Evolutionary conservation across 2,888 invertebrate genomes (phyloP), one percentile per base, ranked within the genome.

Genomic region (Proisotoma minuta): DNA sequence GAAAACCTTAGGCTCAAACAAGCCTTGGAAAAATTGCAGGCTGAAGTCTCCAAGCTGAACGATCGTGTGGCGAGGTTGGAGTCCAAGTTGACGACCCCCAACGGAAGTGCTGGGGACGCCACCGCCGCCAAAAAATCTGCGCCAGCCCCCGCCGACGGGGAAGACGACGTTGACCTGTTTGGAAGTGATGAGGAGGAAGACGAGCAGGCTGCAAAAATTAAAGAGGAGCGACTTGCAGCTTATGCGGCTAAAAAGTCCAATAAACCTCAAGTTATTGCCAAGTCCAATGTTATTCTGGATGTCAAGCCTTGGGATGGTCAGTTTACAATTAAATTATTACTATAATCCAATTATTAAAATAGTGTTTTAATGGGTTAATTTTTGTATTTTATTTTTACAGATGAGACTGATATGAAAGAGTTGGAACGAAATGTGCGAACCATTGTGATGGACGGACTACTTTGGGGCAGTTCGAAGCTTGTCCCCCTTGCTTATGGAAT

Each of bases 241-340:
- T 98, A 98, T 77, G 84, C 88, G 59, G 94, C 88, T 67, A 98
- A 96, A 79, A 98, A 98, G 80, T 85, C 93, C 1, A 94, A 91
- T 81, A 98, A 97, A 80, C 89, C 92, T 26, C 85, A 80, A 3
- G 79, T 94, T 43, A 89, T 97, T 78, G 96, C 97, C 60, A 98
- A 98, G 79, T 96, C 95, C 3, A 93, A 87, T 76, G 87, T 98
- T 54, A 87, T 98, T 72, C 81, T 97, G 71, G 96, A 97, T 80
- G 87, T 96, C 1, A 98, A 98, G 77, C 94, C 95, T 20, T 84
- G 84, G 84, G 90, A 90, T 77, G 63, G 63, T 63, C 49, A 23
- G 59, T n/a, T 27, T 15, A 8, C 39, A 22, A 10, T 20, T 4
- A 10, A 50, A 20, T 10, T 5, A 18, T 50, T 26, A 24, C 15